A percentile compares a stretch with the other conserved stretches of the same genome.
Conservation (phyloP, 1,140 invertebrate species). For the Drosophila watanabei region DNA sequence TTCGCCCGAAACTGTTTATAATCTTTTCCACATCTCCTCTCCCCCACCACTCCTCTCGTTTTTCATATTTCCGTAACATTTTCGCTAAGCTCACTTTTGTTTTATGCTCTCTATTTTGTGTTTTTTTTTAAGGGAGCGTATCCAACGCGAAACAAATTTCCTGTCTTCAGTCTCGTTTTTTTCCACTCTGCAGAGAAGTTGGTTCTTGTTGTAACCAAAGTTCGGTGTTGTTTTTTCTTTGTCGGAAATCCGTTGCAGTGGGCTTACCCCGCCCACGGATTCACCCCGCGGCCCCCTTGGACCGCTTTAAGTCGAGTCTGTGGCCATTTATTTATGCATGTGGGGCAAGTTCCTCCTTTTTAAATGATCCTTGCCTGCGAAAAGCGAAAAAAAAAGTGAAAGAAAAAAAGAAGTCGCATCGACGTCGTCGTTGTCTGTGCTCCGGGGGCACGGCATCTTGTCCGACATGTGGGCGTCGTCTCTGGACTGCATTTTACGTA, state of each 20-base stretch:
- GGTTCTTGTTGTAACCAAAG: conserved; percentile 43
- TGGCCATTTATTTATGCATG: conserved; percentile 66
- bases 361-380: conserved; percentile 42
- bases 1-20: conserved; percentile 17
- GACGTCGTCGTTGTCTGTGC: conserved; percentile 32
- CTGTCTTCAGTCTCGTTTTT: conserved; percentile 38
- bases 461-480: conserved; percentile 46
- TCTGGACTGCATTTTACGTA: conserved; percentile 45
- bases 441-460: conserved; percentile 12
- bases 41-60: neutral
- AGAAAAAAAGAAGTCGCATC: conserved; percentile 14
- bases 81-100: conserved; percentile 49
- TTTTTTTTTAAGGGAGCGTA: conserved; percentile 33
- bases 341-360: conserved; percentile 54
- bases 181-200: conserved; percentile 14
- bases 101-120: conserved; percentile 33
- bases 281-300: conserved; percentile 8
- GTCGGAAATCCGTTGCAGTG: conserved; percentile 55
- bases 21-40: conserved; percentile 16
- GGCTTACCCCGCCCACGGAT: conserved; percentile 20
- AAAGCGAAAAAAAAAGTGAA: conserved; percentile 19
- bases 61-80: conserved; percentile 52
- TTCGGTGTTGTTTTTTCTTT: conserved; percentile 20
- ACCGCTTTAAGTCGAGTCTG: conserved; percentile 52
- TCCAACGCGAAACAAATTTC: conserved; percentile 57